Evolutionary conservation across 2,113 vertebrate species (phyloP).

Genomic region (Lethenteron camtschaticum): DNA sequence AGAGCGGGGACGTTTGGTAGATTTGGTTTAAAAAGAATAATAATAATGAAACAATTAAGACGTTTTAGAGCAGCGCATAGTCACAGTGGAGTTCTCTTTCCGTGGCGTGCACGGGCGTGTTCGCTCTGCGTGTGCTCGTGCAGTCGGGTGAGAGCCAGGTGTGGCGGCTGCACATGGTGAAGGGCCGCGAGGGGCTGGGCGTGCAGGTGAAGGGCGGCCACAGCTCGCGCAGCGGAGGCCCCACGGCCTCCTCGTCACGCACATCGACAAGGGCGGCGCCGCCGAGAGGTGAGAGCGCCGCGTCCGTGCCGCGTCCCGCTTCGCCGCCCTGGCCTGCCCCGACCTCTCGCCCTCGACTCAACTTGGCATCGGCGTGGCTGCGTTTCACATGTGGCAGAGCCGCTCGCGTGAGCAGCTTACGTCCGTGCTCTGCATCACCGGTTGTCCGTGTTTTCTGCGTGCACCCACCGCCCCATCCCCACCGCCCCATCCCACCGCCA

Average conservation of each 20-base stretch:
- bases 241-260: slow-evolving; percentile 64
- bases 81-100: too few species aligned
- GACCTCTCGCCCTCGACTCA: too few species aligned
- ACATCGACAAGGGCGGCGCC: slow-evolving; percentile 62
- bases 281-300: slow-evolving; percentile 46
- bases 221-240: slow-evolving; percentile 54
- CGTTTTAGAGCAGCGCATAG: too few species aligned
- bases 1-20: too few species aligned
- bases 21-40: too few species aligned
- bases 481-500: slow-evolving; percentile 7
- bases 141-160: slow-evolving; percentile 60
- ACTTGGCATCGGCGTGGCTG: too few species aligned
- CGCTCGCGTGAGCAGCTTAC: too few species aligned
- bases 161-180: slow-evolving; percentile 95
- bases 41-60: too few species aligned
- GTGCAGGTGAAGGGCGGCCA: slow-evolving; percentile 84
- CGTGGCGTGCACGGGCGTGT: neutral
- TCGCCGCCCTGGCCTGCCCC: neutral
- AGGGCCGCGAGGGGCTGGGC: slow-evolving; percentile 59
- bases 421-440: too few species aligned
- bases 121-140: slow-evolving; percentile 13
- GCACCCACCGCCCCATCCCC: too few species aligned
- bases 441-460: too few species aligned
- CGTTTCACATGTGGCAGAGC: rapidly evolving
- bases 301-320: neutral